Base-by-base conservation (phyloP, 2,888 invertebrate genomes). In the Cosmopolites sordidus region DNA sequence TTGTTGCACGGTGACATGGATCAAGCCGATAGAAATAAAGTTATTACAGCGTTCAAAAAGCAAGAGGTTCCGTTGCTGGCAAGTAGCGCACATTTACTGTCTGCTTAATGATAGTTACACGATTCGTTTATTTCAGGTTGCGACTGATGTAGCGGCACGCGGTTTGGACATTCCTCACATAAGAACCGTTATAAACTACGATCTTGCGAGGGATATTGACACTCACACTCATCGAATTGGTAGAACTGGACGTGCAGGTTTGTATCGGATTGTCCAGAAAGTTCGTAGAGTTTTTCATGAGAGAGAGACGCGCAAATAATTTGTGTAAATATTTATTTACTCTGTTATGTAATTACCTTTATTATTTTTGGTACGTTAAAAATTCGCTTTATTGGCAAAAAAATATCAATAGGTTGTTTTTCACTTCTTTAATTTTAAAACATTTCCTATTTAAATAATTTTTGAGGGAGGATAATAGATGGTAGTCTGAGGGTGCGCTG, bases 91-190 rank as follows among this genome's bases (percentile, higher is more conserved):
- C 8, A 22, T 22, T 22, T 22, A 22, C 3, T 22, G 22, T 22
- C n/a, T n/a, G n/a, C n/a, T n/a, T n/a, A n/a, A n/a, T n/a, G n/a
- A n/a, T n/a, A n/a, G n/a, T n/a, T n/a, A n/a, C n/a, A n/a, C n/a
- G n/a, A n/a, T n/a, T n/a, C 4, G 16, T 40, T 40, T 2, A 40
- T 40, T 30, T 44, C 54, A 70, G 71, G 69, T 74, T n/a, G 74
- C 74, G 2, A 75, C 74, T 0, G 80, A 80, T 68, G 80, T 80
- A n/a, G 78, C 79, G 78, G 97, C 98, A 1, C 84, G 98, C 52
- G 98, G 98, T 69, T 79, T 99, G 67, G 98, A 99, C 76, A 99
- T 99, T 71, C 92, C 97, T 0, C 95, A 97, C 75, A 94, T 99
- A 62, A 84, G 89, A 64, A 98, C 96, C 0, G 99, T 99, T 9